A percentile compares a stretch with the other conserved stretches of the same genome.
phyloP scores from a whole-genome alignment of 2,797 vertebrate species.

The Silurus aristotelis region DNA sequence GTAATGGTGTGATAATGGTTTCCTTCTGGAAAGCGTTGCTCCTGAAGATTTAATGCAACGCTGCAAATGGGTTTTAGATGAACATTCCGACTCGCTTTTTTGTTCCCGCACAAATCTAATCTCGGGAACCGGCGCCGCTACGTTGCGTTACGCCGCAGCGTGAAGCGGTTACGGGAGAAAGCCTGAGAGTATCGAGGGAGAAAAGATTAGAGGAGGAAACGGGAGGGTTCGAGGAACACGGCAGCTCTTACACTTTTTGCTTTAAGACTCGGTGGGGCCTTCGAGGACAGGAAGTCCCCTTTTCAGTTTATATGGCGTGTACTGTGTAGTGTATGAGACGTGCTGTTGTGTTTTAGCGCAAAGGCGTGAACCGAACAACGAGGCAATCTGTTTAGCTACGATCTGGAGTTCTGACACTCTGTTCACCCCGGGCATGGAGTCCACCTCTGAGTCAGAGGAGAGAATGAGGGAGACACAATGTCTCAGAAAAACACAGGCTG shows the following conservation, averaged over 20 bases:
- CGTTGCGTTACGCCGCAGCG: constrained; percentile 26
- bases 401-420: neutral
- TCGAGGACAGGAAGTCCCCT: neutral
- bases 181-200: neutral
- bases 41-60: constrained; percentile 69
- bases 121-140: constrained; percentile 31
- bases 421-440: neutral
- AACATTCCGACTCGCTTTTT: constrained; percentile 52
- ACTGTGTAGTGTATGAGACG: neutral
- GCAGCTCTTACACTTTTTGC: neutral
- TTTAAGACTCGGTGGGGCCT: neutral
- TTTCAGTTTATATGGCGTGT: neutral
- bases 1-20: constrained; percentile 70
- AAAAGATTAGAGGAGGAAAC: neutral
- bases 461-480: neutral
- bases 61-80: constrained; percentile 74
- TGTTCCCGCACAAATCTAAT: constrained; percentile 48
- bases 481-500: neutral
- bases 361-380: constrained; percentile 32
- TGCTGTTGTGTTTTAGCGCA: constrained; percentile 2
- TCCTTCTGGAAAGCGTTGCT: constrained; percentile 72
- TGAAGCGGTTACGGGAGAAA: neutral
- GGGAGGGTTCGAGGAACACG: neutral
- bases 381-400: constrained; percentile 2
- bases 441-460: neutral